A percentile compares a stretch with the other conserved stretches of the same genome.
phyloP scores from a whole-genome alignment of 2,888 invertebrate genomes.

The Aphodius granarius region DNA sequence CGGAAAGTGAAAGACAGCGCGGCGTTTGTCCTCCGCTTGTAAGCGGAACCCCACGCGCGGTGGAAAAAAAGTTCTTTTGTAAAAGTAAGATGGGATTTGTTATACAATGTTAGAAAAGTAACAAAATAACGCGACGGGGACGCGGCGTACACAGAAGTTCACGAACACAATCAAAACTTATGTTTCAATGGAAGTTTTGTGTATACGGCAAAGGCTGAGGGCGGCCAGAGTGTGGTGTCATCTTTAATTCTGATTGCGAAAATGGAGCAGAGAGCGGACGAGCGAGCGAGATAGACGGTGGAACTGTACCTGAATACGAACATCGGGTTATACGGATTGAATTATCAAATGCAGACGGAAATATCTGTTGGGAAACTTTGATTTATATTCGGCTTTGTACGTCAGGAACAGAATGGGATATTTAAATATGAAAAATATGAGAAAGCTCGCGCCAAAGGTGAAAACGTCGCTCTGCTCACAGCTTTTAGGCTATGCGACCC shows the following conservation, averaged over 20 bases:
- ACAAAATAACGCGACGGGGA: background rate
- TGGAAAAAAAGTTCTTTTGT: background rate
- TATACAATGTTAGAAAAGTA: background rate
- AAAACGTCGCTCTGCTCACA: background rate
- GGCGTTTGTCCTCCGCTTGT: background rate
- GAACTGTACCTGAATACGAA: constrained; percentile 41
- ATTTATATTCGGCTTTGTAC: constrained; percentile 38
- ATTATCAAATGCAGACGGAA: constrained; percentile 43
- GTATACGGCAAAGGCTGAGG: constrained; percentile 21
- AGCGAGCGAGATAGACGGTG: constrained; percentile 28
- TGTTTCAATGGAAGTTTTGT: constrained; percentile 43
- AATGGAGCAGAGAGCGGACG: constrained; percentile 25
- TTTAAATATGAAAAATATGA: constrained; percentile 32
- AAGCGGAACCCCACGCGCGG: background rate
- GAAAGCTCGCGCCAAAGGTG: constrained; percentile 4
- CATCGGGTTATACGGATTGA: constrained; percentile 33
- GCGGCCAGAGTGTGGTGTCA: constrained; percentile 41
- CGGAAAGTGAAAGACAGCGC: background rate
- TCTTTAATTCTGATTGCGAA: constrained; percentile 47
- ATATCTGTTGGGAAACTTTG: constrained; percentile 39
- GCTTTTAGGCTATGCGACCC: background rate
- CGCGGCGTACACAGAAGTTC: constrained; percentile 30
- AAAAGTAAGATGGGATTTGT: constrained; percentile 11
- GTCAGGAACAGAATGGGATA: constrained; percentile 31
- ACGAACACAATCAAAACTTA: constrained; percentile 46